Conservation (phyloP, 2,888 invertebrate genomes). For the Melinopterus prodromus region DNA sequence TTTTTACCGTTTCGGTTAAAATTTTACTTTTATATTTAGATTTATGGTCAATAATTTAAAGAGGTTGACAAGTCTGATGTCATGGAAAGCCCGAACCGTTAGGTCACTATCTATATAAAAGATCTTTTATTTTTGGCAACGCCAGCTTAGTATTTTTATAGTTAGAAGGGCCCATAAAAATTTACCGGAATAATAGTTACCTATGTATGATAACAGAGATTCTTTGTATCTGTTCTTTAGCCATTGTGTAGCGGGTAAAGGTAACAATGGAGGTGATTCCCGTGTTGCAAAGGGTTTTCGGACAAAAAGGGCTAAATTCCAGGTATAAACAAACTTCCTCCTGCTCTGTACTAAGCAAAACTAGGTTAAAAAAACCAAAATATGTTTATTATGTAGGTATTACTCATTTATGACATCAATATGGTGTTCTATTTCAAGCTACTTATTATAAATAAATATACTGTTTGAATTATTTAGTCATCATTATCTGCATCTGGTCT, state of each 20-base stretch:
- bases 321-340: background rate
- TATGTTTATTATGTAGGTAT: background rate
- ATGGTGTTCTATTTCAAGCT: too few species aligned
- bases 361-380: background rate
- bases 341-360: background rate
- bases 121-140: background rate
- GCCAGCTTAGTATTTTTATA: background rate
- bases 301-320: background rate
- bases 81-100: background rate
- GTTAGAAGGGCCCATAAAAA: background rate
- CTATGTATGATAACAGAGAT: background rate
- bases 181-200: background rate
- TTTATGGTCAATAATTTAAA: background rate
- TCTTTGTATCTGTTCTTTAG: background rate
- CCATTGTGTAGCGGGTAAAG: background rate
- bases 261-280: background rate
- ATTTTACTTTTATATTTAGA: background rate
- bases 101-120: background rate
- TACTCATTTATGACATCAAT: too few species aligned
- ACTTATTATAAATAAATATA: too few species aligned
- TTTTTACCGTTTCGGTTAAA: background rate
- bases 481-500: too few species aligned
- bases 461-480: too few species aligned
- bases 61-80: too few species aligned
- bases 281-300: background rate